A percentile compares a stretch with the other conserved stretches of the same genome.
Evolutionary conservation across 2,888 invertebrate species (phyloP).

Genomic region (Galeruca laticollis): DNA sequence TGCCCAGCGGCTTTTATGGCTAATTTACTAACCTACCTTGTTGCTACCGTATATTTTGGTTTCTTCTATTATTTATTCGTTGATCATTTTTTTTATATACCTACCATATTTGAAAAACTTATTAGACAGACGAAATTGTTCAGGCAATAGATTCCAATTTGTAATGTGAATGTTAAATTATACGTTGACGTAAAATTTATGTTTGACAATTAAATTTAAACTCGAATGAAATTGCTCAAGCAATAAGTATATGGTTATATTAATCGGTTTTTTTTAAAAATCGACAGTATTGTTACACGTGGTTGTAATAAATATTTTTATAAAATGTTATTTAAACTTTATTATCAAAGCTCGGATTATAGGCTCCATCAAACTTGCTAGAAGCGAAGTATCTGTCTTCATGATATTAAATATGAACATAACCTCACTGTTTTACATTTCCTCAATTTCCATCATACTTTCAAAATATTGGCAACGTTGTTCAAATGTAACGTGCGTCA

Average conservation of each 20-base stretch:
- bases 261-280: neutral
- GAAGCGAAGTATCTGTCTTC: too few relatives aligned
- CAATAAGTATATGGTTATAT: neutral
- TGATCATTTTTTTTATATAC: slow-evolving; percentile 29
- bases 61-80: slow-evolving; percentile 40
- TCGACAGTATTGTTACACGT: neutral
- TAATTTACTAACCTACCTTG: slow-evolving; percentile 55
- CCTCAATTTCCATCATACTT: too few relatives aligned
- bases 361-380: too few relatives aligned
- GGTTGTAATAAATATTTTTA: too few relatives aligned
- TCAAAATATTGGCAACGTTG: too few relatives aligned
- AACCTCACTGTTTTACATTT: too few relatives aligned
- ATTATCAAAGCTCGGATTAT: too few relatives aligned
- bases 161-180: slow-evolving; percentile 6
- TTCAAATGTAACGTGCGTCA: too few relatives aligned
- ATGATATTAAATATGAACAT: too few relatives aligned
- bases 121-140: slow-evolving; percentile 25
- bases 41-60: slow-evolving; percentile 52
- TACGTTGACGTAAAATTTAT: slow-evolving; percentile 8
- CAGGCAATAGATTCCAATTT: slow-evolving; percentile 16
- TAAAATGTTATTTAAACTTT: too few relatives aligned
- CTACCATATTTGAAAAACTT: slow-evolving; percentile 25
- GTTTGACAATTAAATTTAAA: neutral
- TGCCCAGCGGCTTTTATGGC: slow-evolving; percentile 53
- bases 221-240: neutral